Evolutionary conservation across 2,888 invertebrate genomes (phyloP), one percentile per base, ranked within the genome.

Genomic region (Melinopterus prodromus): DNA sequence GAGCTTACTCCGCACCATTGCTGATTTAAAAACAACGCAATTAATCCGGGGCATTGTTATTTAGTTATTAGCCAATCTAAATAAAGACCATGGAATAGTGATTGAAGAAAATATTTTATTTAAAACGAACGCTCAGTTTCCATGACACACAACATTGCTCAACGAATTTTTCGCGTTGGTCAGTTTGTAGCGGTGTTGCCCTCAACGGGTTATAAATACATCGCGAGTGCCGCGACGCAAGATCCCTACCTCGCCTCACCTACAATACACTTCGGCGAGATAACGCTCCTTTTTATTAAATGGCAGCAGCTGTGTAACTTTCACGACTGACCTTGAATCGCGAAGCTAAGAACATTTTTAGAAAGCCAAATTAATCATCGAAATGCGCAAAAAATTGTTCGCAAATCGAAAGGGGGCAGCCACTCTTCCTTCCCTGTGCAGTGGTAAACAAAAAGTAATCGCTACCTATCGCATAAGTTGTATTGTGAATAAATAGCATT

Each of bases 251-350:
- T 53, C 53, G 53, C 53, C 53, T 53, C 53, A 53, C 53, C 53
- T 53, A 72, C 72, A 72, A 72, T 72, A 72, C 16, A 26, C 72
- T 72, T 72, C 53, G 14, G 16, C 26, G 26, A 75, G 75, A 79
- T 79, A 79, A 76, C 53, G 38, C 70, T 37, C 71, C 70, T 77
- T 80, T 80, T 80, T 53, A 75, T 77, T 76, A 81, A 78, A 77
- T 74, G 79, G 72, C 79, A 79, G 53, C 53, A 53, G 74, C 75
- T 76, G 72, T 77, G 79, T 78, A 84, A 86, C 86, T 87, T 87
- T 86, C 86, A 85, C 86, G 84, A 82, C 77, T 84, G 86, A 86
- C 87, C 87, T 87, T 87, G 86, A 85, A 82, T 77, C 77, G 78
- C 80, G 74, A 16, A 82, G 78, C 78, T 71, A 78, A 80, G 77